A percentile compares a stretch with the other conserved stretches of the same genome.
Evolutionary conservation across 2,888 invertebrate genomes (phyloP).

Genomic region (Syrphus vitripennis): DNA sequence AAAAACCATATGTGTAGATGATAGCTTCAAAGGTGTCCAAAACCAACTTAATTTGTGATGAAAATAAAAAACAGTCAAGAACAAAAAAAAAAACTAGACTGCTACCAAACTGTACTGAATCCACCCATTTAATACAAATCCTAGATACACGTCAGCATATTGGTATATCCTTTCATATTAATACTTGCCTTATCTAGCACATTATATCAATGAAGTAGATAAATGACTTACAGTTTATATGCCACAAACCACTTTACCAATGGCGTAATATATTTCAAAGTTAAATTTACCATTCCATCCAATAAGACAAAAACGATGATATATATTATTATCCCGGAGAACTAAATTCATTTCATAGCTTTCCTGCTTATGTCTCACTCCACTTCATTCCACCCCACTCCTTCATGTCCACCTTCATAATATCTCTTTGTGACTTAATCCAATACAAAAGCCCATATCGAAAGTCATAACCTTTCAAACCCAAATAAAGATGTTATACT

Average conservation of each 20-base stretch:
- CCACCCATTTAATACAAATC: no score
- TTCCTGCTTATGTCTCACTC: background rate
- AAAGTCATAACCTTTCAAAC: slow-evolving; percentile 51
- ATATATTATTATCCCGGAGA: background rate
- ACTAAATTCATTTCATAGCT: slow-evolving; percentile 10
- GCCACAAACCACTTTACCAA: slow-evolving; percentile 6
- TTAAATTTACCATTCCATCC: background rate
- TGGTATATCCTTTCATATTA: background rate
- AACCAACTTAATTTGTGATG: no score
- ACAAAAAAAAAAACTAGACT: no score
- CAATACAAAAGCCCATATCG: slow-evolving; percentile 39
- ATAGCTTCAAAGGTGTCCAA: no score
- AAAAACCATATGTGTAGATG: no score
- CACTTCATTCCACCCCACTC: background rate
- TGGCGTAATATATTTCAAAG: slow-evolving; percentile 12
- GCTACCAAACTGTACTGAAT: no score
- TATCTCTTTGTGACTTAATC: slow-evolving; percentile 48
- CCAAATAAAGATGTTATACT: slow-evolving; percentile 62
- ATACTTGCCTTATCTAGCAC: background rate
- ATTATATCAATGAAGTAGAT: background rate
- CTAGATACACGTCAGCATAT: no score
- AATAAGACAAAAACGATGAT: slow-evolving; percentile 12
- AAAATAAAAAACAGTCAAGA: no score
- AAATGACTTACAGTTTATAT: background rate
- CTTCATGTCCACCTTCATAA: background rate